These are phyloP conservation scores for Tachysurus fulvidraco DNA, from an alignment of 2,113 vertebrate species.

Conservation along the genomic window DNA sequence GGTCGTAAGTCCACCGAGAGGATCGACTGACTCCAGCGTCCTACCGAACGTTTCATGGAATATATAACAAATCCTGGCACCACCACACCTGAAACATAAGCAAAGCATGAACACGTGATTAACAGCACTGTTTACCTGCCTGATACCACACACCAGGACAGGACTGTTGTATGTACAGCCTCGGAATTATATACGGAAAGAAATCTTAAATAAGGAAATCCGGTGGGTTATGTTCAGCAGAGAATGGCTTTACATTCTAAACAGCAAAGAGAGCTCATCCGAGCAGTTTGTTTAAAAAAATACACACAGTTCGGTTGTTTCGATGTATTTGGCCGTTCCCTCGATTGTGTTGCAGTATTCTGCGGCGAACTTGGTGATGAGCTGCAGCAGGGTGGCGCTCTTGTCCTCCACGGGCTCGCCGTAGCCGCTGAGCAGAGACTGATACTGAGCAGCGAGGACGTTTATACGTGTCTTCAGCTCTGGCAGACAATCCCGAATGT, in stretches of 20 bases:
- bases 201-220: neutral
- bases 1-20: constrained; percentile 92
- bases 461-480: constrained; percentile 98
- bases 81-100: constrained; percentile 83
- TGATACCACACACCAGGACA: neutral
- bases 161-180: neutral
- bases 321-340: constrained; percentile 98
- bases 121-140: neutral
- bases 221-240: neutral
- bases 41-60: constrained; percentile 98
- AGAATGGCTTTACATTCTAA: neutral
- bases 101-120: neutral
- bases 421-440: constrained; percentile 92
- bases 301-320: constrained; percentile 95
- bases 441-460: constrained; percentile 93
- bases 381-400: constrained; percentile 93
- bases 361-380: constrained; percentile 98
- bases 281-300: neutral
- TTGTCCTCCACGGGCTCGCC: constrained; percentile 95
- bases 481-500: constrained; percentile 96
- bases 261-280: neutral
- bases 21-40: constrained; percentile 95
- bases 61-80: constrained; percentile 97
- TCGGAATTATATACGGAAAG: neutral
- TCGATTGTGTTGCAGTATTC: constrained; percentile 99